Conservation (phyloP, 2,113 vertebrate genomes). For the Sorex araneus region DNA sequence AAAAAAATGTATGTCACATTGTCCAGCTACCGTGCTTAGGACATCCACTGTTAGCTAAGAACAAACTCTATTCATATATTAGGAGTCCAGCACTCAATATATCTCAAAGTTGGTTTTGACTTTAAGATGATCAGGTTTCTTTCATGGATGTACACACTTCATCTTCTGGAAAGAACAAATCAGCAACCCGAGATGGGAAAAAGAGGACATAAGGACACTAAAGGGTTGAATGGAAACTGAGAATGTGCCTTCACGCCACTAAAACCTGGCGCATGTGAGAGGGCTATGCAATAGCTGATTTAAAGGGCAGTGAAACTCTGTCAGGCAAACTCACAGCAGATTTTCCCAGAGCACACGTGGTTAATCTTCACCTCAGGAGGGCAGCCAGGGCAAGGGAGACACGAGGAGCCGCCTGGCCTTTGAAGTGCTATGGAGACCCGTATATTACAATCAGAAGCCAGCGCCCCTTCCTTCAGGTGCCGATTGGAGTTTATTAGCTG, state of each 20-base stretch:
- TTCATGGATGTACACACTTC: constrained; percentile 63
- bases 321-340: constrained; percentile 86
- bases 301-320: constrained; percentile 83
- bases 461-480: constrained; percentile 86
- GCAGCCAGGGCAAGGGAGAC: constrained; percentile 73
- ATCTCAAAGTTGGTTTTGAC: constrained; percentile 62
- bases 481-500: constrained; percentile 89
- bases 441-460: constrained; percentile 84
- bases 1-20: constrained; percentile 41
- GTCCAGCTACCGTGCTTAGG: not conserved
- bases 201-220: constrained; percentile 2
- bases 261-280: constrained; percentile 72
- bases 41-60: constrained; percentile 58
- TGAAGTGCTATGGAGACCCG: constrained; percentile 82
- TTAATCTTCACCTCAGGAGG: constrained; percentile 84
- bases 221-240: not conserved
- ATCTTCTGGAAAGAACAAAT: constrained; percentile 59
- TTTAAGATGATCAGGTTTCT: constrained; percentile 66
- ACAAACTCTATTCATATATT: constrained; percentile 64
- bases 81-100: not conserved
- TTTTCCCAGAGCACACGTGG: constrained; percentile 81
- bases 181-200: constrained; percentile 23
- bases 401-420: constrained; percentile 62
- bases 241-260: constrained; percentile 22
- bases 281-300: constrained; percentile 84